phyloP scores from a whole-genome alignment of 2,113 vertebrate species.

The Ailurus styani region DNA sequence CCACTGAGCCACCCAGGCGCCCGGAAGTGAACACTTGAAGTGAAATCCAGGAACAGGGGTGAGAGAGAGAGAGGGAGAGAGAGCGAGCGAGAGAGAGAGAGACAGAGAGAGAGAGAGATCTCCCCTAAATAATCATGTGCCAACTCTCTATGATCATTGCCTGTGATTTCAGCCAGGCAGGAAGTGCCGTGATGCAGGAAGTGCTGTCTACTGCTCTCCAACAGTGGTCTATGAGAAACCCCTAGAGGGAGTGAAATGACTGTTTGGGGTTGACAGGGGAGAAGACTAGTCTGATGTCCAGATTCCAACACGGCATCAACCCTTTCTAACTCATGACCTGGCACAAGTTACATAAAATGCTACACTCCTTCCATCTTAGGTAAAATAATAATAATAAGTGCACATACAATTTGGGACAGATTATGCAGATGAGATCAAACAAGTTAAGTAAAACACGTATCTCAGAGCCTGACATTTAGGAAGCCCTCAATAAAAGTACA shows the following conservation, averaged over 20 bases:
- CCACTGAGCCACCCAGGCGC: too few species aligned
- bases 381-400: neutral
- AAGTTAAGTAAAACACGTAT: neutral
- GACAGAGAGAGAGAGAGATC: neutral
- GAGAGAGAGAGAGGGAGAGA: neutral
- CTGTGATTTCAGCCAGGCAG: neutral
- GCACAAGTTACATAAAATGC: neutral
- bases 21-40: neutral
- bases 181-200: neutral
- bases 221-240: neutral
- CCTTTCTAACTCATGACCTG: neutral
- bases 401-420: neutral
- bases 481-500: neutral
- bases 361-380: neutral
- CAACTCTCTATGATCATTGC: neutral
- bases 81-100: neutral
- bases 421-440: neutral
- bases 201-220: neutral
- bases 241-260: neutral
- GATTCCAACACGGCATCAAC: neutral
- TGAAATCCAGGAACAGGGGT: neutral
- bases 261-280: neutral
- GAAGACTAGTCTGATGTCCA: neutral
- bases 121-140: neutral
- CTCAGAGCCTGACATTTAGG: neutral